Percentiles rank a stretch among this genome's conserved stretches.
These are phyloP conservation scores for Chrysemys picta DNA, from an alignment of 2,113 vertebrate species.

Conservation along the genomic window DNA sequence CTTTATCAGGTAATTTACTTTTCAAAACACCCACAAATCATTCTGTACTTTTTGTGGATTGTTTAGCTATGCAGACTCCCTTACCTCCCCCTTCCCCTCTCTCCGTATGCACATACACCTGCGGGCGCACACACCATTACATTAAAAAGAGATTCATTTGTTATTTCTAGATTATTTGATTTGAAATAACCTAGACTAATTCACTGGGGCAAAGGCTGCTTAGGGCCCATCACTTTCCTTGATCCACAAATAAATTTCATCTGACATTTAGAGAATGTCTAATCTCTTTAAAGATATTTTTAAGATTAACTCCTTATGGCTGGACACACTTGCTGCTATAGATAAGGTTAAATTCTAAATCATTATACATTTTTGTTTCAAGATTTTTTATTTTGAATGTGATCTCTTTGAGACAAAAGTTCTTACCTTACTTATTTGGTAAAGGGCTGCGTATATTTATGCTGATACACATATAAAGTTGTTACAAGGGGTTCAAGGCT, in stretches of 20 bases:
- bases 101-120: neutral
- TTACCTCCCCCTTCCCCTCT: neutral
- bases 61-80: conserved; percentile 54
- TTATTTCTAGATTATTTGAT: conserved; percentile 14
- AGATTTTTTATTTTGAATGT: neutral
- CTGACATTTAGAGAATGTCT: neutral
- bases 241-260: conserved; percentile 4
- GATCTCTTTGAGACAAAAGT: neutral
- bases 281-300: neutral
- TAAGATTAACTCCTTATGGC: neutral
- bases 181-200: neutral
- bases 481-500: neutral
- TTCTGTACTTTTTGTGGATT: conserved; percentile 16
- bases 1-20: neutral
- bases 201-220: neutral
- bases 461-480: neutral
- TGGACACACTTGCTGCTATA: neutral
- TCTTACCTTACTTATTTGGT: neutral
- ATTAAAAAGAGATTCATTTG: neutral
- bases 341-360: neutral
- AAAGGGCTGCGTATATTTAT: neutral
- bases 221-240: conserved; percentile 7
- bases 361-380: conserved; percentile 22
- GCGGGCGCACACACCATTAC: neutral
- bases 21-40: neutral